phyloP scores from a whole-genome alignment of 2,797 vertebrate genomes.

The Eidolon dupreanum region DNA sequence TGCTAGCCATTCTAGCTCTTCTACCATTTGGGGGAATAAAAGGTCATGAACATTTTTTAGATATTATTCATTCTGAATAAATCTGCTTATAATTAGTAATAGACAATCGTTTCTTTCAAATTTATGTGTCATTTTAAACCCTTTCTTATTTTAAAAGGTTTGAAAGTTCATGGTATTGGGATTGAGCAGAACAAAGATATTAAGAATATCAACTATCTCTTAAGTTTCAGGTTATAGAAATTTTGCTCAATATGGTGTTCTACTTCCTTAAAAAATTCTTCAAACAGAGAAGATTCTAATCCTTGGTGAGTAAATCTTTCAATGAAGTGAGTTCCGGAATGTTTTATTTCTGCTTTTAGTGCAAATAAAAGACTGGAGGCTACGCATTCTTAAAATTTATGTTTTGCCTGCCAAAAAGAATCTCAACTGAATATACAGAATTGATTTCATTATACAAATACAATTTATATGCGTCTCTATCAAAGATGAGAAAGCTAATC shows the following conservation, averaged over 20 bases:
- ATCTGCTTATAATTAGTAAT: constrained; percentile 75
- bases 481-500: neutral
- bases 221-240: constrained; percentile 57
- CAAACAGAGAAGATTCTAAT: neutral
- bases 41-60: constrained; percentile 61
- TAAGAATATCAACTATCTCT: constrained; percentile 35
- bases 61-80: constrained; percentile 74
- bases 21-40: constrained; percentile 30
- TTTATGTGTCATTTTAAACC: constrained; percentile 60
- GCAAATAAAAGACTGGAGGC: neutral
- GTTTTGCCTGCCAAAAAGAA: neutral
- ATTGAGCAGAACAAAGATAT: constrained; percentile 58
- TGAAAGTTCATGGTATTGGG: constrained; percentile 66
- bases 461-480: neutral
- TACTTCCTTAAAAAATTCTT: constrained; percentile 14
- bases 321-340: neutral
- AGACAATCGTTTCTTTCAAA: constrained; percentile 71
- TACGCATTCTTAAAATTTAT: neutral
- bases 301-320: neutral
- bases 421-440: neutral
- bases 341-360: neutral
- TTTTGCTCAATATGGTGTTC: neutral
- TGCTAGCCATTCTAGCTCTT: constrained; percentile 27
- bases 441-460: neutral
- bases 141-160: constrained; percentile 68